Percentiles rank a stretch among this genome's conserved stretches.
Conservation (phyloP, 2,113 vertebrate species). For the Chloebia gouldiae region DNA sequence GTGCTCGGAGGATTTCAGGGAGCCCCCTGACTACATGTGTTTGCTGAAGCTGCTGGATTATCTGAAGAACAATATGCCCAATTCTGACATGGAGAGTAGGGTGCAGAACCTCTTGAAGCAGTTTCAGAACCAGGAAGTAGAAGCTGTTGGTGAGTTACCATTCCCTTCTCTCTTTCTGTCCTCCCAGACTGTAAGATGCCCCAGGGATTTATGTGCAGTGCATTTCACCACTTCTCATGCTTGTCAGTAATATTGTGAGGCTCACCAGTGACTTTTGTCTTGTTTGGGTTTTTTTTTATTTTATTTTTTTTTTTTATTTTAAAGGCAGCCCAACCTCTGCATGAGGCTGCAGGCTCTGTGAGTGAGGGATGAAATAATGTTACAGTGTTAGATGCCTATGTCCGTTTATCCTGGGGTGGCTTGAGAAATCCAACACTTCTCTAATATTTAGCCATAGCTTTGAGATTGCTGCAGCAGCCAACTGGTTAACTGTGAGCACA, state of each 20-base stretch:
- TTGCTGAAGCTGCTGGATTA: conserved; percentile 84
- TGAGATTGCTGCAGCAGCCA: background rate
- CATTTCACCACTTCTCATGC: background rate
- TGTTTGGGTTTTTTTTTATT: background rate
- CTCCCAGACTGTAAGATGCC: background rate
- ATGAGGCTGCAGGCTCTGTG: background rate
- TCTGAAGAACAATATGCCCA: conserved; percentile 80
- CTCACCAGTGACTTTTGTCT: background rate
- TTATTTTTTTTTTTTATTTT: background rate
- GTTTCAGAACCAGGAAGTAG: conserved; percentile 82
- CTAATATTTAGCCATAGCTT: background rate
- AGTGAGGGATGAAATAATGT: background rate
- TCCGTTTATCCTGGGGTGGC: background rate
- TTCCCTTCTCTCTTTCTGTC: background rate
- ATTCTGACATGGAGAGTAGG: conserved; percentile 83
- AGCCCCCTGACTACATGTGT: conserved; percentile 83
- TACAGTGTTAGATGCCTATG: background rate
- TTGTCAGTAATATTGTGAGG: background rate
- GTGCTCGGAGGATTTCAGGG: conserved; percentile 91
- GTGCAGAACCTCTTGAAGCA: conserved; percentile 87
- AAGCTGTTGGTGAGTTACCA: conserved; percentile 74
- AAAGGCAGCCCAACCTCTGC: background rate
- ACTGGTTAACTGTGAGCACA: background rate
- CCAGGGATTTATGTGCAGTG: background rate
- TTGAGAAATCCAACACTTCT: background rate